phyloP scores from a whole-genome alignment of 2,888 invertebrate species.

The Drosophila mayaguana region DNA sequence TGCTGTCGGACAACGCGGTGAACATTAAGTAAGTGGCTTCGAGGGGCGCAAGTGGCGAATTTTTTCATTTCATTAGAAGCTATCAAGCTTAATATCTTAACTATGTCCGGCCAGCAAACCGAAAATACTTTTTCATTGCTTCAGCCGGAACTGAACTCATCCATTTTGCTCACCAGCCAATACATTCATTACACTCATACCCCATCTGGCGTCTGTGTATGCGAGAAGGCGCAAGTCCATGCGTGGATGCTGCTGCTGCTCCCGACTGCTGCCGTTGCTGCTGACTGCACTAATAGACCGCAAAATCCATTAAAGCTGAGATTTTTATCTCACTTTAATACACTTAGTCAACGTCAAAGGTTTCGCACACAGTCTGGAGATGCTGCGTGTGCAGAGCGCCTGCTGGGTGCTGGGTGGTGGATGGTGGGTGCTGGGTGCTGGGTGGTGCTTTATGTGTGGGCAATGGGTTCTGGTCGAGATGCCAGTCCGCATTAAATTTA shows the following conservation, averaged over 20 bases:
- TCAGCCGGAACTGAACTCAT: constrained; percentile 69
- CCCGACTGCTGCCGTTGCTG: constrained; percentile 4
- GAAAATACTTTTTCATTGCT: constrained; percentile 55
- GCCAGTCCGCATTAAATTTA: constrained; percentile 70
- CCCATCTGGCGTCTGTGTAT: constrained; percentile 7
- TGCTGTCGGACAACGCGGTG: constrained; percentile 87
- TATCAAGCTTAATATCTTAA: constrained; percentile 55
- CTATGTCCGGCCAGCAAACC: constrained; percentile 39
- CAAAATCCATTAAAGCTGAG: constrained; percentile 81
- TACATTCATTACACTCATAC: constrained; percentile 72
- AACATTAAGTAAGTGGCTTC: constrained; percentile 85
- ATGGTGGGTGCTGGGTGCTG: constrained; percentile 3
- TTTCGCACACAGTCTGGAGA: constrained; percentile 48
- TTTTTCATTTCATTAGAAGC: constrained; percentile 43
- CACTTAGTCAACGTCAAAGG: constrained; percentile 80
- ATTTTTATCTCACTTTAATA: constrained; percentile 81
- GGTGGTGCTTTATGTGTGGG: neutral
- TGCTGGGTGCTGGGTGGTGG: neutral
- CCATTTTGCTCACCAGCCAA: constrained; percentile 70
- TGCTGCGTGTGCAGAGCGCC: constrained; percentile 8
- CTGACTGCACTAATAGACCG: constrained; percentile 75
- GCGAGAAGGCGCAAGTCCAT: constrained; percentile 17
- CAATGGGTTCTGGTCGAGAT: constrained; percentile 18
- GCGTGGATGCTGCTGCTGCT: constrained; percentile 19
- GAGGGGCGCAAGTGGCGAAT: constrained; percentile 1